Percentiles rank a stretch among this genome's conserved stretches.
These are phyloP conservation scores for Dasypogon diadema DNA, from an alignment of 2,888 invertebrate species.

Conservation along the genomic window DNA sequence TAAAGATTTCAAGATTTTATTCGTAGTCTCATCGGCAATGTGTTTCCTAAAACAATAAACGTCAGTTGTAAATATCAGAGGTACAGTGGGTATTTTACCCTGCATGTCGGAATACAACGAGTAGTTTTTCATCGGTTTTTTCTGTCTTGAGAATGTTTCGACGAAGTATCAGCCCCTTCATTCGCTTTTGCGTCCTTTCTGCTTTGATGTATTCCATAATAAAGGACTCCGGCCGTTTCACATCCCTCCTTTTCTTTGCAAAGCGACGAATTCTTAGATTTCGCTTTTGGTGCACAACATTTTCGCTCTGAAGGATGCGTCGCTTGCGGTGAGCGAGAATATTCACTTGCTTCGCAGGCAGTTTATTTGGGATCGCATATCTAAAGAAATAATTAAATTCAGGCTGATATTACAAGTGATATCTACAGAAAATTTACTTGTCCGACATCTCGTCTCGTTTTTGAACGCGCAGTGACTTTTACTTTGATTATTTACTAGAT, in stretches of 20 bases:
- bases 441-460: too few relatives aligned
- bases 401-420: background rate
- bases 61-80: background rate
- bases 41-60: conserved; percentile 60
- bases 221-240: conserved; percentile 67
- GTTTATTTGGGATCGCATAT: conserved; percentile 68
- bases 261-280: conserved; percentile 62
- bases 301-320: conserved; percentile 65
- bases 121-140: conserved; percentile 62
- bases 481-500: too few relatives aligned
- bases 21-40: conserved; percentile 65
- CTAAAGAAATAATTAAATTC: conserved; percentile 57
- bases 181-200: conserved; percentile 65
- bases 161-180: conserved; percentile 62
- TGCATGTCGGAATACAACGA: conserved; percentile 66
- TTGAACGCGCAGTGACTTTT: too few relatives aligned
- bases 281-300: conserved; percentile 63
- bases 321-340: conserved; percentile 67
- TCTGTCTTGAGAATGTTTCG: conserved; percentile 61
- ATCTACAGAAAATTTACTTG: conserved; percentile 61
- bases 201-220: conserved; percentile 66
- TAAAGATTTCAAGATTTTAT: conserved; percentile 63
- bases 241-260: conserved; percentile 63
- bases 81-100: conserved; percentile 58
- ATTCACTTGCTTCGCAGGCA: conserved; percentile 68